Percentiles rank a stretch among this genome's conserved stretches.
Evolutionary conservation across 2,797 vertebrate species (phyloP).

Genomic region (Chaetophractus vellerosus): DNA sequence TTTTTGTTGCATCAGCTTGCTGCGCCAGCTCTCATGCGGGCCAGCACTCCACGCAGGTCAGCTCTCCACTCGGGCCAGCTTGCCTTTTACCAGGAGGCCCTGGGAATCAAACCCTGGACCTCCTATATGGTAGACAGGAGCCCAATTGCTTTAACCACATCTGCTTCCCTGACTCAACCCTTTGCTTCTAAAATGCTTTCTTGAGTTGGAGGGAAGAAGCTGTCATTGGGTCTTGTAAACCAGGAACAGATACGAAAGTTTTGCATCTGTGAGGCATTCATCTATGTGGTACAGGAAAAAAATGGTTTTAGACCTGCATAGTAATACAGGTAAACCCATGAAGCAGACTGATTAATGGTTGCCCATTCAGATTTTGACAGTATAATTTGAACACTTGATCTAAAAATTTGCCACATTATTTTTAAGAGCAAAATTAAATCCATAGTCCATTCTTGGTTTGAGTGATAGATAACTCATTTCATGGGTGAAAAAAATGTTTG

Average conservation of each 20-base stretch:
- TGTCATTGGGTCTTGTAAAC: neutral
- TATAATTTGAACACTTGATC: neutral
- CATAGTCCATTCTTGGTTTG: neutral
- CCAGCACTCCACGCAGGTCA: too few species aligned
- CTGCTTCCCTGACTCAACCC: neutral
- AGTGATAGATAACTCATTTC: neutral
- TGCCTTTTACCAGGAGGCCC: too few species aligned
- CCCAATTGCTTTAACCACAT: too few species aligned
- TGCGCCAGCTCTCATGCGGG: too few species aligned
- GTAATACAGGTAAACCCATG: neutral
- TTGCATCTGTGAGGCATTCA: neutral
- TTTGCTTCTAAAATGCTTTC: conserved; percentile 33
- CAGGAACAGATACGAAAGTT: neutral
- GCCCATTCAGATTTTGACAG: neutral
- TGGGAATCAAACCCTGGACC: too few species aligned
- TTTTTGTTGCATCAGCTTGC: too few species aligned
- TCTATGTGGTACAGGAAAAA: neutral
- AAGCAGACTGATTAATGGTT: neutral
- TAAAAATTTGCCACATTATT: neutral
- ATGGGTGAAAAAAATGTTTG: neutral
- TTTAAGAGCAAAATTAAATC: conserved; percentile 52
- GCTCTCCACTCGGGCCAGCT: too few species aligned
- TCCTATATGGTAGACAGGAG: too few species aligned
- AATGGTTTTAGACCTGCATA: neutral
- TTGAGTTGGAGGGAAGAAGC: neutral